A percentile compares a stretch with the other conserved stretches of the same genome.
Conservation (phyloP, 2,113 vertebrate genomes). For the Procavia capensis region DNA sequence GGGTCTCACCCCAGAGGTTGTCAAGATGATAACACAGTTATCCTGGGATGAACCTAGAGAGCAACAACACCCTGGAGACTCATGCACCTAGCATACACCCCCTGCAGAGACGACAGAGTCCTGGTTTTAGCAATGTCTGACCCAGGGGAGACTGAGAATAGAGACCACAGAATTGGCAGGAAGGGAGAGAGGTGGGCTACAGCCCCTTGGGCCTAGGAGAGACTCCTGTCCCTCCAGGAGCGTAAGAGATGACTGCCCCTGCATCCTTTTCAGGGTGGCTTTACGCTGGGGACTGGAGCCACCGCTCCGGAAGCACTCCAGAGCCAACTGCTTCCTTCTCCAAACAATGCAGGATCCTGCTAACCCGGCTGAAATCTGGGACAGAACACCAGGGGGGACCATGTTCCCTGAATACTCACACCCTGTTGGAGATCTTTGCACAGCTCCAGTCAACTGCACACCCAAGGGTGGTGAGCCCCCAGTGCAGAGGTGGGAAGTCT, state of each 20-base stretch:
- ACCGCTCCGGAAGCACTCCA: constrained; percentile 75
- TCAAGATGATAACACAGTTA: constrained; percentile 50
- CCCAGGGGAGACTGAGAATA: not conserved
- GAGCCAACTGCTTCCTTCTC: constrained; percentile 82
- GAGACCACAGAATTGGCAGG: not conserved
- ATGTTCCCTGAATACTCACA: not conserved
- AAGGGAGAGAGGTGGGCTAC: not conserved
- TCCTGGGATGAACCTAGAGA: constrained; percentile 64
- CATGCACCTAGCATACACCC: not conserved
- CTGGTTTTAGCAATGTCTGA: not conserved
- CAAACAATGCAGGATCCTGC: constrained; percentile 79
- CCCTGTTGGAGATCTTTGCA: not conserved
- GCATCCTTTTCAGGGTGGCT: constrained; percentile 36
- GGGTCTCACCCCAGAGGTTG: not conserved
- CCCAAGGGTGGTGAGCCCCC: not conserved
- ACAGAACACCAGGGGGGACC: not conserved
- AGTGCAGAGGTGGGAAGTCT: not conserved
- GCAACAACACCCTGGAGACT: not conserved
- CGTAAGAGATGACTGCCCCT: not conserved
- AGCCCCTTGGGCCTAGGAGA: not conserved
- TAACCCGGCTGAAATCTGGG: constrained; percentile 69
- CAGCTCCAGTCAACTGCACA: not conserved
- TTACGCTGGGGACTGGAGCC: constrained; percentile 48
- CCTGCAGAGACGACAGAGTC: not conserved
- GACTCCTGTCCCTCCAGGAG: not conserved